Percentiles rank a stretch among this genome's conserved stretches.
Evolutionary conservation across 2,797 vertebrate genomes (phyloP).

Genomic region (Falco rusticolus): DNA sequence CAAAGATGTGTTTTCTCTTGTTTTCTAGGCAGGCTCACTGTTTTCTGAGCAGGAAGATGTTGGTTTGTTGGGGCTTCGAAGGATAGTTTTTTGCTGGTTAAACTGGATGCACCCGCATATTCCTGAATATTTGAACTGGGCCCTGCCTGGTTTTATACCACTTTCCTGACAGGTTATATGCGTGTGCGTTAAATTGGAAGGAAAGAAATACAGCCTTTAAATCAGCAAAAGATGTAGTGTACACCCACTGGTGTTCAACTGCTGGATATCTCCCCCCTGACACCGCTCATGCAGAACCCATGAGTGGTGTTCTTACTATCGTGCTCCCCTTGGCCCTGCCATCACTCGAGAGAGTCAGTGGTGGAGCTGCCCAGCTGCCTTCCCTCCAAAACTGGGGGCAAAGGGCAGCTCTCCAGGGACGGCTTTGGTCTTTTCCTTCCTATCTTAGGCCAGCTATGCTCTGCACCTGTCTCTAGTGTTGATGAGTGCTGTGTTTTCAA

Average conservation of each 20-base stretch:
- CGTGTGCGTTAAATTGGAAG: neutral
- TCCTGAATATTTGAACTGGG: neutral
- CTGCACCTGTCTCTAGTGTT: neutral
- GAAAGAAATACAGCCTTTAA: neutral
- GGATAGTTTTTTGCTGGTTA: neutral
- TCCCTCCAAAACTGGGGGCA: neutral
- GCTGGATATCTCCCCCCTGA: neutral
- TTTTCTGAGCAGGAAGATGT: neutral
- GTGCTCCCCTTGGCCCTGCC: neutral
- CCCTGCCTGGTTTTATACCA: neutral
- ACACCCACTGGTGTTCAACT: neutral
- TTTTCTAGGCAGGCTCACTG: neutral
- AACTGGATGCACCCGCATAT: neutral
- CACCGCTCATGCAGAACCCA: neutral
- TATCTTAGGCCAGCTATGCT: accelerated
- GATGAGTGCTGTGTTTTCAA: neutral
- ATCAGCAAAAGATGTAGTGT: neutral
- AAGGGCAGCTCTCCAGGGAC: neutral
- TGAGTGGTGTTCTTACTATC: neutral
- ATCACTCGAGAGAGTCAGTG: neutral
- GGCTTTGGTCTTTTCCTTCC: neutral
- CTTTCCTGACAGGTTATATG: neutral
- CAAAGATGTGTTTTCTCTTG: neutral
- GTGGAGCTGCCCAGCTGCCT: neutral
- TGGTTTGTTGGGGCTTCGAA: neutral